Conservation (phyloP, 2,888 invertebrate species). For the Pedicia rivosa region DNA sequence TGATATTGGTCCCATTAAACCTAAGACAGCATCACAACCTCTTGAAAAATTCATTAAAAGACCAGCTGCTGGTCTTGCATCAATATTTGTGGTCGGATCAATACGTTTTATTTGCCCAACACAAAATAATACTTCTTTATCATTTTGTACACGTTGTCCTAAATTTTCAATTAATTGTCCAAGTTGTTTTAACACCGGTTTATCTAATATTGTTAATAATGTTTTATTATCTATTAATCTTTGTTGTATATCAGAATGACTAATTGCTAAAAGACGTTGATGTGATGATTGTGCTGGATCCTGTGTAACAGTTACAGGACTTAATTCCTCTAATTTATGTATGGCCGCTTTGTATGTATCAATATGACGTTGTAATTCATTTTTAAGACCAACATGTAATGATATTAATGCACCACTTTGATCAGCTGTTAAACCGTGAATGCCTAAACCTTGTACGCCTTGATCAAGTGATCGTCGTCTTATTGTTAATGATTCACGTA, state of each 20-base stretch:
- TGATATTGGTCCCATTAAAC: constrained; percentile 46
- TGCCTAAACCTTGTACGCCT: constrained; percentile 73
- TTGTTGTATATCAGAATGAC: constrained; percentile 74
- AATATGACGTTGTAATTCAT: constrained; percentile 67
- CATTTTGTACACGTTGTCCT: constrained; percentile 70
- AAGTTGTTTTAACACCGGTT: constrained; percentile 63
- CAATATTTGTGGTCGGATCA: constrained; percentile 45
- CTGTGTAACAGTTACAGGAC: constrained; percentile 40
- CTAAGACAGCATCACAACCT: constrained; percentile 57
- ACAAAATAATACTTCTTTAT: constrained; percentile 70
- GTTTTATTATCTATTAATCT: constrained; percentile 85
- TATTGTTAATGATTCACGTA: constrained; percentile 49
- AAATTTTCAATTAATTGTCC: constrained; percentile 48
- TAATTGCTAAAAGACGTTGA: constrained; percentile 70
- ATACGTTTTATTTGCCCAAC: constrained; percentile 50
- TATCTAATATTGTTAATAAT: constrained; percentile 67
- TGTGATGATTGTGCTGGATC: constrained; percentile 77
- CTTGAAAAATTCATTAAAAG: constrained; percentile 57
- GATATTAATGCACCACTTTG: constrained; percentile 49
- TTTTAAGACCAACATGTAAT: constrained; percentile 66
- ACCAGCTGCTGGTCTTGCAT: constrained; percentile 49
- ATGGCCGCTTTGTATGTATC: constrained; percentile 77
- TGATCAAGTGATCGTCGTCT: constrained; percentile 60
- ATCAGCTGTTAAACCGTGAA: constrained; percentile 68
- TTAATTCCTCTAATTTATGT: constrained; percentile 66